phyloP scores from a whole-genome alignment of 2,888 invertebrate species.

The Pteria penguin region DNA sequence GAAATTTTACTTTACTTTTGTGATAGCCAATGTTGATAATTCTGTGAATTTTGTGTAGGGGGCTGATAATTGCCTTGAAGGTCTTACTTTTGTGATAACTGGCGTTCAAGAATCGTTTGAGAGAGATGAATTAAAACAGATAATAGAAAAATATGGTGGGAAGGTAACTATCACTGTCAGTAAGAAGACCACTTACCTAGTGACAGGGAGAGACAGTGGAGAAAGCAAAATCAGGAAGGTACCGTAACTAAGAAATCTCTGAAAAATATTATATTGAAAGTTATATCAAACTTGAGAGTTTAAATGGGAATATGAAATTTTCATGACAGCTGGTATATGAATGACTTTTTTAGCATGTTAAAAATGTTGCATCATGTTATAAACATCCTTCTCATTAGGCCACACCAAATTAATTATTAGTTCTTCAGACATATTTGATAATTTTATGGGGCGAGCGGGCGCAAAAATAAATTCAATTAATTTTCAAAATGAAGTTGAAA shows the following conservation, averaged over 20 bases:
- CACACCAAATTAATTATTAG: too few species aligned
- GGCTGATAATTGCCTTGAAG: slow-evolving; percentile 79
- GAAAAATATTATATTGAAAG: neutral
- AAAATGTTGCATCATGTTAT: too few species aligned
- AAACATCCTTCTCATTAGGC: too few species aligned
- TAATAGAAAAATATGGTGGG: slow-evolving; percentile 91
- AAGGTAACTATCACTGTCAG: slow-evolving; percentile 87
- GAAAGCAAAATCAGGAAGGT: slow-evolving; percentile 89
- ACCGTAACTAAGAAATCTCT: slow-evolving; percentile 11
- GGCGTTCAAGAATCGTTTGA: slow-evolving; percentile 94
- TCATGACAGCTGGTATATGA: too few species aligned
- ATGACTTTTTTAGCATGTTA: too few species aligned
- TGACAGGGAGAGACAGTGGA: slow-evolving; percentile 92
- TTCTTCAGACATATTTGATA: too few species aligned
- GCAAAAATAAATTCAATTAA: too few species aligned
- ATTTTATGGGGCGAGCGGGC: too few species aligned
- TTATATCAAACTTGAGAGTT: neutral
- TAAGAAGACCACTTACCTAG: slow-evolving; percentile 89
- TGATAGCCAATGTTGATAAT: neutral
- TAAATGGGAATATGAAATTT: too few species aligned
- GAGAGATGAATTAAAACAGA: slow-evolving; percentile 87
- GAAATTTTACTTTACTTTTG: neutral
- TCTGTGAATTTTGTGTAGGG: slow-evolving; percentile 68
- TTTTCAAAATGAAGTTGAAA: too few species aligned
- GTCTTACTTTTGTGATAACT: slow-evolving; percentile 84